Evolutionary conservation across 2,113 vertebrate species (phyloP).

Genomic region (Ctenodactylus gundi): DNA sequence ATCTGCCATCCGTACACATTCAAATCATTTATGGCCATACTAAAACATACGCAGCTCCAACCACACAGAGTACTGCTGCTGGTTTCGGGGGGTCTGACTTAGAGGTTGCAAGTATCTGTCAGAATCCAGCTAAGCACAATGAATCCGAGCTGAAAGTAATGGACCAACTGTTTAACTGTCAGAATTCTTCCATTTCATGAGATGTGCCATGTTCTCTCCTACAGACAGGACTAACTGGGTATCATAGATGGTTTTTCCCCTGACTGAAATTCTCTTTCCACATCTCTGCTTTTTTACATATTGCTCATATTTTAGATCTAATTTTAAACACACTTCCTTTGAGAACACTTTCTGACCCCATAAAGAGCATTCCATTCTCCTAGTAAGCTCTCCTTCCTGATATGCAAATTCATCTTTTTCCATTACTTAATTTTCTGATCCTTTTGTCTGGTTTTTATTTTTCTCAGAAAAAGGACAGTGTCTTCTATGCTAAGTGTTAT

Average conservation of each 20-base stretch:
- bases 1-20: not conserved
- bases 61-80: not conserved
- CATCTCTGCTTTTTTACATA: not conserved
- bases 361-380: not conserved
- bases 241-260: not conserved
- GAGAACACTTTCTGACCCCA: not conserved
- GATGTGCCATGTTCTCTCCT: not conserved
- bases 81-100: not conserved
- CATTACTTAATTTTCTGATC: conserved; percentile 15
- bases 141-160: not conserved
- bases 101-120: not conserved
- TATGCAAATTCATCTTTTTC: conserved; percentile 43
- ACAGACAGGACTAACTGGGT: not conserved
- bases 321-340: conserved; percentile 19
- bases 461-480: not conserved
- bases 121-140: not conserved
- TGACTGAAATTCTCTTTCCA: not conserved
- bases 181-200: not conserved
- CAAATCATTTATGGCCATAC: not conserved
- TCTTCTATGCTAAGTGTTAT: not conserved
- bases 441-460: conserved; percentile 6
- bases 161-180: not conserved
- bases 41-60: not conserved
- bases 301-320: conserved; percentile 28
- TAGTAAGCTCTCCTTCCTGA: not conserved